Conservation (phyloP, 2,888 invertebrate genomes). For the Phaonia tiefii region DNA sequence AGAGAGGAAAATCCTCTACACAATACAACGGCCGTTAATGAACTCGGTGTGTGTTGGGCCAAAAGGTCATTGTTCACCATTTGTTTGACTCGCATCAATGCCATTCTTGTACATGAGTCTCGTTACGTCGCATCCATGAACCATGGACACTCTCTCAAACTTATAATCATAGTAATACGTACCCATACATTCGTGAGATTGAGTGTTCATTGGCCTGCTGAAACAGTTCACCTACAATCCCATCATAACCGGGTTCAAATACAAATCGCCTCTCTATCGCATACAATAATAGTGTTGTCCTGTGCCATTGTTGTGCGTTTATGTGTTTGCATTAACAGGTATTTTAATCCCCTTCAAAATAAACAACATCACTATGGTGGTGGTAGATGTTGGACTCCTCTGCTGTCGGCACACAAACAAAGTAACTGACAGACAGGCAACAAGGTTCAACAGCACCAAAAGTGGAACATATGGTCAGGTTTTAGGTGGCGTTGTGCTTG, state of each 20-base stretch:
- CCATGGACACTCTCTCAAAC: too few species aligned
- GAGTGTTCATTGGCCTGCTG: neutral
- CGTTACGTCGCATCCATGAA: too few species aligned
- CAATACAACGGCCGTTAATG: conserved; percentile 41
- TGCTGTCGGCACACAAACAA: too few species aligned
- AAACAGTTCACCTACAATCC: conserved; percentile 52
- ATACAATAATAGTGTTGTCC: conserved; percentile 17
- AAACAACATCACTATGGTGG: too few species aligned
- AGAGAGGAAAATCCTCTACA: neutral
- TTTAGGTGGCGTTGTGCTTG: neutral
- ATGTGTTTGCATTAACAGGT: neutral
- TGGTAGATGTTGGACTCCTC: too few species aligned
- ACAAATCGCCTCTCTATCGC: neutral
- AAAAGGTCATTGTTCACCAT: conserved; percentile 49
- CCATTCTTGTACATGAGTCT: neutral
- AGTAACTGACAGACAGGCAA: too few species aligned
- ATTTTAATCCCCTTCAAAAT: neutral
- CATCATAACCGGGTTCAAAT: conserved; percentile 42
- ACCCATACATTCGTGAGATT: too few species aligned
- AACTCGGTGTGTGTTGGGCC: conserved; percentile 39
- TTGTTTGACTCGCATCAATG: conserved; percentile 20
- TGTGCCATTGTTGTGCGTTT: neutral
- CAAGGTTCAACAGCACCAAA: neutral
- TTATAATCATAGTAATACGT: too few species aligned
- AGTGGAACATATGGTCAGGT: neutral